Conservation (phyloP, 2,797 vertebrate genomes). For the Coregonus ussuriensis region DNA sequence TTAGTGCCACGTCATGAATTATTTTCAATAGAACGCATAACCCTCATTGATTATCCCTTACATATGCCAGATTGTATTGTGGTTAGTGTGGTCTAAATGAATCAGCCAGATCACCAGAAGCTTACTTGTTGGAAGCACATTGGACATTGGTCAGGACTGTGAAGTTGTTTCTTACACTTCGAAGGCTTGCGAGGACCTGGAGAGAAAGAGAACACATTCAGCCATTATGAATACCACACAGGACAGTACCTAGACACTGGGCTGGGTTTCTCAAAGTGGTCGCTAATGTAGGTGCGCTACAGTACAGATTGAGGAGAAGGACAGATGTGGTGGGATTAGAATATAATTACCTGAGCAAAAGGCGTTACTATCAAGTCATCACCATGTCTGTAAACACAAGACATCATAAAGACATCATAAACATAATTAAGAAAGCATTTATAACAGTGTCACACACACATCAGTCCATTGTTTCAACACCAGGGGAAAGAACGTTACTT, state of each 20-base stretch:
- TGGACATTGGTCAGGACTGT: slow-evolving; percentile 94
- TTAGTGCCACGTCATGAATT: no score
- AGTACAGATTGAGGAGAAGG: no score
- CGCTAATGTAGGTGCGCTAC: no score
- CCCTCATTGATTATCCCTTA: no score
- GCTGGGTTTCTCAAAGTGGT: no score
- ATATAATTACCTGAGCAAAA: slow-evolving; percentile 89
- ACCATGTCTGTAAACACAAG: slow-evolving; percentile 82
- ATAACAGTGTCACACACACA: background rate
- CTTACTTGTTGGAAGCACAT: slow-evolving; percentile 94
- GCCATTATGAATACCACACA: slow-evolving; percentile 67
- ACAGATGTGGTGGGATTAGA: no score
- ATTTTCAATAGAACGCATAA: no score
- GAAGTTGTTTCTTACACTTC: slow-evolving; percentile 97
- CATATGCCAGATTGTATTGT: background rate
- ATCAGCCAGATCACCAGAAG: background rate
- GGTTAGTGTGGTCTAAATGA: background rate
- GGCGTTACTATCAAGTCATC: slow-evolving; percentile 99
- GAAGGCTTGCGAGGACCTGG: slow-evolving; percentile 94
- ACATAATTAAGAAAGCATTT: background rate
- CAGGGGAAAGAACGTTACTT: background rate
- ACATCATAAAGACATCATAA: background rate
- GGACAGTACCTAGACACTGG: slow-evolving; percentile 71
- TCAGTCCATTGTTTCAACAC: background rate
- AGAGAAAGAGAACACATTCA: slow-evolving; percentile 25